phyloP scores from a whole-genome alignment of 2,797 vertebrate genomes.

The Cheirogaleus major region DNA sequence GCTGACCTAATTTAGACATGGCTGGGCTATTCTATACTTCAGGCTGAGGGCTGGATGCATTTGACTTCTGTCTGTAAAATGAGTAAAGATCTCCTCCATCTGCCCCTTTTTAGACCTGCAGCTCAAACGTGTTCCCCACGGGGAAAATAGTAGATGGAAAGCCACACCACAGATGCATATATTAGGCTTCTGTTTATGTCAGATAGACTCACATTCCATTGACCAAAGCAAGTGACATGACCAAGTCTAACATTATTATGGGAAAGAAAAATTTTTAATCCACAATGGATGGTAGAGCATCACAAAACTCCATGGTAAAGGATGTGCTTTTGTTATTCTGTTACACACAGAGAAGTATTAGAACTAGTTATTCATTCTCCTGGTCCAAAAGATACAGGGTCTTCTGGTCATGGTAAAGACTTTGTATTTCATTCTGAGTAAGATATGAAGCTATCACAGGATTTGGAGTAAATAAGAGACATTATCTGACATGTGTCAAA shows the following conservation, averaged over 20 bases:
- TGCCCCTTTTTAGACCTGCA: not conserved
- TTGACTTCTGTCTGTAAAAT: not conserved
- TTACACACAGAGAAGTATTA: not conserved
- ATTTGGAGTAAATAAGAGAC: not conserved
- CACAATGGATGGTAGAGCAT: not conserved
- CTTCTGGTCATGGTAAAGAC: not conserved
- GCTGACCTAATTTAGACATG: not conserved
- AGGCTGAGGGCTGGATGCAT: not conserved
- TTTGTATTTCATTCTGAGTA: not conserved
- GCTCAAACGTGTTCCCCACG: accelerated
- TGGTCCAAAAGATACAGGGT: not conserved
- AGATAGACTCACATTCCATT: not conserved
- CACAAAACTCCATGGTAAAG: not conserved
- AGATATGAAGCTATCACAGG: not conserved
- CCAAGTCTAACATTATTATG: not conserved
- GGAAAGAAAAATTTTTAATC: not conserved
- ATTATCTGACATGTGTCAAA: not conserved
- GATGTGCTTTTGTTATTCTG: not conserved
- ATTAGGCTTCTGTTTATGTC: not conserved
- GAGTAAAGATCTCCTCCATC: not conserved
- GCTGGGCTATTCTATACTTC: not conserved
- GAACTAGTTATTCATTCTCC: not conserved
- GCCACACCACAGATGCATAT: not conserved
- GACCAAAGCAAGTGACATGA: not conserved
- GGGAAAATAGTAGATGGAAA: not conserved